Conservation (phyloP, 1,140 invertebrate genomes). For the Dolichoris vasculosae region DNA sequence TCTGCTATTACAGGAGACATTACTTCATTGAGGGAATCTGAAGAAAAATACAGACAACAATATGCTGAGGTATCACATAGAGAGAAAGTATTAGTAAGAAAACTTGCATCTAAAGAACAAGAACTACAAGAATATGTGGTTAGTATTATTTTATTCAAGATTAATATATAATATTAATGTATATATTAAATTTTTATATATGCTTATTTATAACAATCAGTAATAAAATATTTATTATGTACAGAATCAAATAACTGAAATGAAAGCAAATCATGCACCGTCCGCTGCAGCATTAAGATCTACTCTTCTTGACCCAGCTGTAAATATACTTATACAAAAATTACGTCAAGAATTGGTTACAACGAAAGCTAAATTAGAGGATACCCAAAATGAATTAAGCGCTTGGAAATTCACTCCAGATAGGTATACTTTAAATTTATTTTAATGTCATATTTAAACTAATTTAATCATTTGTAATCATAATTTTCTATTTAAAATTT, state of each 20-base stretch:
- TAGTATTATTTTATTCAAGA: slow-evolving; percentile 72
- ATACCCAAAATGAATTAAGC: slow-evolving; percentile 97
- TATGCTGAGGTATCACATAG: slow-evolving; percentile 88
- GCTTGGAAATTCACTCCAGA: slow-evolving; percentile 99
- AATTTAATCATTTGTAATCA: background rate
- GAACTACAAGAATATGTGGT: slow-evolving; percentile 97
- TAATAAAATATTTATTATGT: slow-evolving; percentile 53
- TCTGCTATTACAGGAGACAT: slow-evolving; percentile 80
- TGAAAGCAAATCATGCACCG: slow-evolving; percentile 88
- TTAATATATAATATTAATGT: background rate
- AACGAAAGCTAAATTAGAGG: slow-evolving; percentile 93
- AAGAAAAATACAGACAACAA: slow-evolving; percentile 88
- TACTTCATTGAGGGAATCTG: slow-evolving; percentile 83
- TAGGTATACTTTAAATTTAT: slow-evolving; percentile 77
- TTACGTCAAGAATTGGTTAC: slow-evolving; percentile 93
- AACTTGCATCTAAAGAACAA: slow-evolving; percentile 95
- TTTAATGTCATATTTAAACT: background rate
- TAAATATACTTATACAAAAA: slow-evolving; percentile 94
- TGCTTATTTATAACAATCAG: slow-evolving; percentile 43
- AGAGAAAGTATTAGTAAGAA: slow-evolving; percentile 92
- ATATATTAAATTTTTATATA: background rate
- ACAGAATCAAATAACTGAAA: slow-evolving; percentile 93
- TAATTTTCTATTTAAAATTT: slow-evolving; percentile 54
- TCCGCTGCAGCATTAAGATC: slow-evolving; percentile 85
- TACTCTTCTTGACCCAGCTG: slow-evolving; percentile 93